A percentile compares a stretch with the other conserved stretches of the same genome.
Evolutionary conservation across 2,888 invertebrate genomes (phyloP).

Genomic region (Thelaira solivaga): DNA sequence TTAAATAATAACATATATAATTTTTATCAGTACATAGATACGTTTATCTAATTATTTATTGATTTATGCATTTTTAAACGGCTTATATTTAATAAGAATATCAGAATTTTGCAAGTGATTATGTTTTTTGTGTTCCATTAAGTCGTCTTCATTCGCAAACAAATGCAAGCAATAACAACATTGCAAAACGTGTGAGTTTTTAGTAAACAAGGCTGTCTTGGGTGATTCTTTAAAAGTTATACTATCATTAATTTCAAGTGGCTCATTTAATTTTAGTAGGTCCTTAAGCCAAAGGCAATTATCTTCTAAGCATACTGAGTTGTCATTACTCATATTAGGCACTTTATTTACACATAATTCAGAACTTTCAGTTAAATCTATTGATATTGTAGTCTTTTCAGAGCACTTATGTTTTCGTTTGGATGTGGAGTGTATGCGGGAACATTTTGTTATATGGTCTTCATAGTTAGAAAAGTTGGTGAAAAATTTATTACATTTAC

Average conservation of each 20-base stretch:
- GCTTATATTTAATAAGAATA: constrained; percentile 45
- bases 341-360: constrained; percentile 28
- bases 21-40: background rate
- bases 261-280: constrained; percentile 30
- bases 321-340: constrained; percentile 22
- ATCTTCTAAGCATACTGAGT: background rate
- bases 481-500: constrained; percentile 27
- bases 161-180: constrained; percentile 64
- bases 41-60: background rate
- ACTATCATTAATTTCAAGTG: constrained; percentile 10
- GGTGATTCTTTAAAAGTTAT: constrained; percentile 28
- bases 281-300: constrained; percentile 47
- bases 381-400: background rate
- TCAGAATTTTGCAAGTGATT: constrained; percentile 23
- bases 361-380: background rate
- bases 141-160: constrained; percentile 40
- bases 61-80: constrained; percentile 1
- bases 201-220: constrained; percentile 27
- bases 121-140: constrained; percentile 50
- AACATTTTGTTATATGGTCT: constrained; percentile 31
- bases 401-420: constrained; percentile 53
- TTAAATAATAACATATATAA: no score
- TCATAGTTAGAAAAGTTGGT: background rate
- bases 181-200: constrained; percentile 30
- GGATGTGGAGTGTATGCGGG: background rate